A percentile compares a stretch with the other conserved stretches of the same genome.
Conservation (phyloP, 2,113 vertebrate species). For the Phalacrocorax aristotelis region DNA sequence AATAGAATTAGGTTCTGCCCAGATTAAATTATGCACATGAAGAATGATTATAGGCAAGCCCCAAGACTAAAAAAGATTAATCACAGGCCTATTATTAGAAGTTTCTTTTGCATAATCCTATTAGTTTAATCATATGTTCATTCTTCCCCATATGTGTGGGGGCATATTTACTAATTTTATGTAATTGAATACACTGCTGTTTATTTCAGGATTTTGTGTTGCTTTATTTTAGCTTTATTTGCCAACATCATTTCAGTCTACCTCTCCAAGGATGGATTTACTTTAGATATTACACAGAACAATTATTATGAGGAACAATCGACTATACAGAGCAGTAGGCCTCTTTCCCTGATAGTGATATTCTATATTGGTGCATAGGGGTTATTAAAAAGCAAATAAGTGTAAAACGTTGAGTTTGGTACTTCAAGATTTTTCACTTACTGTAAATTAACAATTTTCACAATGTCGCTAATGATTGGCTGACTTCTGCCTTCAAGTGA, state of each 20-base stretch:
- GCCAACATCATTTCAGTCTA: neutral
- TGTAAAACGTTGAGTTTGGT: neutral
- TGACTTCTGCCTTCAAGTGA: neutral
- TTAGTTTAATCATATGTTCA: conserved; percentile 43
- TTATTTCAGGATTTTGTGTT: neutral
- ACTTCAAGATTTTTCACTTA: neutral
- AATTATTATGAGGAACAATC: neutral
- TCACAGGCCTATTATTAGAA: conserved; percentile 57
- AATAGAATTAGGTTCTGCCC: conserved; percentile 35
- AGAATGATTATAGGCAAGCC: conserved; percentile 43
- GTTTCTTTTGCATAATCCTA: conserved; percentile 49
- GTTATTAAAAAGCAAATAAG: neutral
- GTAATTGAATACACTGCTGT: neutral
- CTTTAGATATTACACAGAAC: neutral
- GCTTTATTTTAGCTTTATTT: neutral
- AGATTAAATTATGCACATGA: conserved; percentile 40
- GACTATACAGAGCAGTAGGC: neutral
- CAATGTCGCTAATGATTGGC: fast-evolving
- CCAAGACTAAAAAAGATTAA: conserved; percentile 56
- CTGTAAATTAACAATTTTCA: neutral
- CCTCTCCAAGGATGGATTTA: neutral
- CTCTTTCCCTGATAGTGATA: neutral
- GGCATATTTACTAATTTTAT: neutral
- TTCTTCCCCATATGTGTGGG: neutral
- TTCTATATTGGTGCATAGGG: neutral